Conservation (phyloP, 2,113 vertebrate species). For the Lepus americanus region DNA sequence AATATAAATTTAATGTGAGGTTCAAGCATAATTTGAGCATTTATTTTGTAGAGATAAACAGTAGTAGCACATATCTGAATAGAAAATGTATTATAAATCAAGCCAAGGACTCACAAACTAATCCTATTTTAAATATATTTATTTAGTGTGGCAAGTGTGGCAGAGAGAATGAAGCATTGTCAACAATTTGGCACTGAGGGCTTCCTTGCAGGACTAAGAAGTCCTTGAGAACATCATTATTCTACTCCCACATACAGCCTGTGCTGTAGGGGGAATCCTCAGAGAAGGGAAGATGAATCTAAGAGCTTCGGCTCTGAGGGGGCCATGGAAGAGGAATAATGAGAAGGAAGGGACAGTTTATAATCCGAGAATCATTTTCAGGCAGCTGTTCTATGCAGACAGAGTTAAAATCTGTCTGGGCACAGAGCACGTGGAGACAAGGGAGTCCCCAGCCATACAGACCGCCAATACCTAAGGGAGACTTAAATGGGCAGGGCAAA, state of each 20-base stretch:
- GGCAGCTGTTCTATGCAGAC: not conserved
- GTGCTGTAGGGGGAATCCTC: not conserved
- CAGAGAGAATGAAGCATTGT: constrained; percentile 61
- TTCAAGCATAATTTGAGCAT: constrained; percentile 86
- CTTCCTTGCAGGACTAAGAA: not conserved
- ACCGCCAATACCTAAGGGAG: not conserved
- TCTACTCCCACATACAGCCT: not conserved
- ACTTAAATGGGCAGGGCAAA: not conserved
- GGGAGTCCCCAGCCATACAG: not conserved
- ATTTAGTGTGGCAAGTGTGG: constrained; percentile 78
- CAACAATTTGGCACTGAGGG: constrained; percentile 53
- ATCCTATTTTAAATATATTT: constrained; percentile 82
- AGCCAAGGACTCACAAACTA: constrained; percentile 82
- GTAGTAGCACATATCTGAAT: constrained; percentile 82
- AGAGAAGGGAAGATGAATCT: not conserved
- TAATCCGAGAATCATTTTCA: not conserved
- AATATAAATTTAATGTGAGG: constrained; percentile 86
- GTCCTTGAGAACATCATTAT: not conserved
- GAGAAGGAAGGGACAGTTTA: not conserved
- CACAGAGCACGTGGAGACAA: not conserved
- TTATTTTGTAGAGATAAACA: constrained; percentile 86
- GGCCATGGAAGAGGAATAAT: not conserved
- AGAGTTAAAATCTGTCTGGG: not conserved
- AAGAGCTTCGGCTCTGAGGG: not conserved
- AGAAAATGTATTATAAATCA: constrained; percentile 85